Percentiles rank a stretch among this genome's conserved stretches.
phyloP scores from a whole-genome alignment of 2,113 vertebrate species.

The Coreoperca whiteheadi region DNA sequence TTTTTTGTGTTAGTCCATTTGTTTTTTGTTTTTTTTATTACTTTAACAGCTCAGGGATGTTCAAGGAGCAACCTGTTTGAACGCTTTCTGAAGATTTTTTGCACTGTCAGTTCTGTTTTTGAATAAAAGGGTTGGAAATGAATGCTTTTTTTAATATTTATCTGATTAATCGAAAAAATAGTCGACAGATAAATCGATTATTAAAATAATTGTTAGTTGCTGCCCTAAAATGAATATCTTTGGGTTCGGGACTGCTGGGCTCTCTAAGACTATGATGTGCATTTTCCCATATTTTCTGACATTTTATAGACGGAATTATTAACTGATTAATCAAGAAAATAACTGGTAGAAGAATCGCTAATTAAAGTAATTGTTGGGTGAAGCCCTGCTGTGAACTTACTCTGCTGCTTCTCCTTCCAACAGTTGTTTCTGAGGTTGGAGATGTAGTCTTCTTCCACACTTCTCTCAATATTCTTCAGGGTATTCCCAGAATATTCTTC shows the following conservation, averaged over 20 bases:
- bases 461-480: constrained; percentile 93
- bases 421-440: constrained; percentile 98
- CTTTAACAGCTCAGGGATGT: too few relatives aligned
- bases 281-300: not conserved
- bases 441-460: constrained; percentile 97
- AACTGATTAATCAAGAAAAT: not conserved
- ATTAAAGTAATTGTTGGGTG: not conserved
- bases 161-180: too few relatives aligned
- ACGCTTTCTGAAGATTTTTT: too few relatives aligned
- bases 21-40: too few relatives aligned
- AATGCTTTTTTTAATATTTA: too few relatives aligned
- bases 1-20: too few relatives aligned
- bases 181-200: too few relatives aligned
- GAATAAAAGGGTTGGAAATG: too few relatives aligned
- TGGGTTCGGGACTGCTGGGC: not conserved
- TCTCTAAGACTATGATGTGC: not conserved
- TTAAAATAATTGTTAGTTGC: too few relatives aligned
- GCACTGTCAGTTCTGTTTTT: too few relatives aligned
- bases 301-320: not conserved
- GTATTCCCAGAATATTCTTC: constrained; percentile 92
- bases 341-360: not conserved
- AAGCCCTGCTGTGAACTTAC: constrained; percentile 82
- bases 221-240: not conserved
- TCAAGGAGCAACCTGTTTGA: too few relatives aligned
- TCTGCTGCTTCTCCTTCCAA: constrained; percentile 98